A percentile compares a stretch with the other conserved stretches of the same genome.
phyloP scores from a whole-genome alignment of 2,113 vertebrate genomes.

The Falco punctatus region DNA sequence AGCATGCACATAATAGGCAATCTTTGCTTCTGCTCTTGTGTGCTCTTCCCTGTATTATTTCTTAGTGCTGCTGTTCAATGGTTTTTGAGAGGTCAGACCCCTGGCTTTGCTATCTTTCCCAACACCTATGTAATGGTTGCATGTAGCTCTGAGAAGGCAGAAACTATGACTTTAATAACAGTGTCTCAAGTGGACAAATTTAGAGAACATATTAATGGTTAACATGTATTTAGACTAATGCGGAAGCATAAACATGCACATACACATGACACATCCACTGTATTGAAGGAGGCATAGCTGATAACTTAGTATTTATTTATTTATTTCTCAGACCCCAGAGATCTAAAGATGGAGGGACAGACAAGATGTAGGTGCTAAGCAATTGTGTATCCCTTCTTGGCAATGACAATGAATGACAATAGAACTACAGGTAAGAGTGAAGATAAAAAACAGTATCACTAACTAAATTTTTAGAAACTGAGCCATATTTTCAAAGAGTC shows the following conservation, averaged over 20 bases:
- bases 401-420: neutral
- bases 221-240: neutral
- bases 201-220: neutral
- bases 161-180: neutral
- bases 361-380: neutral
- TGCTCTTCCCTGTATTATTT: neutral
- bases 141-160: neutral
- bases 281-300: neutral
- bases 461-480: neutral
- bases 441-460: neutral
- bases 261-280: neutral
- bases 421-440: neutral
- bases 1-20: neutral
- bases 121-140: neutral
- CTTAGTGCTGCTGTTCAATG: neutral
- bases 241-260: rapidly evolving
- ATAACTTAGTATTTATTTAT: neutral
- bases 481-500: neutral
- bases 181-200: neutral
- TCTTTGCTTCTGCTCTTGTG: neutral
- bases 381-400: rapidly evolving
- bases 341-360: neutral
- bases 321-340: neutral
- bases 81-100: neutral
- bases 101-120: neutral